Evolutionary conservation across 2,888 invertebrate genomes (phyloP).

Genomic region (Drosophila acutilabella): DNA sequence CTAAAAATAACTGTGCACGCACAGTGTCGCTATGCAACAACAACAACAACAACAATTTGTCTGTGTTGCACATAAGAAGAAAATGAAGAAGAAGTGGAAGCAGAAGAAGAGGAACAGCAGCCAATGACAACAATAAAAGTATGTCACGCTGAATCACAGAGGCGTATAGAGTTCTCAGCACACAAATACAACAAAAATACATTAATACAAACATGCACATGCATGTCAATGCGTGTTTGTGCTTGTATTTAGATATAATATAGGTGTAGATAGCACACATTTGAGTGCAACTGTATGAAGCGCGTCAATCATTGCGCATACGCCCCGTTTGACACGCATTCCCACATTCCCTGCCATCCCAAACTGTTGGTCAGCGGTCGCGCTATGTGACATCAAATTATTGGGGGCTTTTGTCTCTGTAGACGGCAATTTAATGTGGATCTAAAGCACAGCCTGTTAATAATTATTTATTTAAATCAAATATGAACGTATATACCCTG

Average conservation of each 20-base stretch:
- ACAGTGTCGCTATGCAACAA: constrained; percentile 55
- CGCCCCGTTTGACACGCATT: constrained; percentile 33
- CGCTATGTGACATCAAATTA: too few relatives aligned
- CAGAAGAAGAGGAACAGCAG: constrained; percentile 26
- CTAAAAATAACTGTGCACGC: constrained; percentile 71
- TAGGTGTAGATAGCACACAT: constrained; percentile 15
- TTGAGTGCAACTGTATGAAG: constrained; percentile 18
- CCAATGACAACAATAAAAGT: constrained; percentile 73
- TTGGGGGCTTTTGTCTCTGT: too few relatives aligned
- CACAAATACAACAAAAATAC: neutral
- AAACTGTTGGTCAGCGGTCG: neutral
- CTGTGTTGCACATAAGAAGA: constrained; percentile 44
- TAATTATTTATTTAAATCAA: too few relatives aligned
- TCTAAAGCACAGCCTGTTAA: too few relatives aligned
- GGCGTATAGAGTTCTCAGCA: constrained; percentile 54
- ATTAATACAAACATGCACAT: neutral
- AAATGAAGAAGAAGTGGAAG: neutral
- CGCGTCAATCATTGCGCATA: constrained; percentile 35
- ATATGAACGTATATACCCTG: too few relatives aligned
- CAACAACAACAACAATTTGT: constrained; percentile 33
- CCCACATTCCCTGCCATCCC: constrained; percentile 2
- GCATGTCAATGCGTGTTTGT: neutral
- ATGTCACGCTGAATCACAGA: constrained; percentile 74
- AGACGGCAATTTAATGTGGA: too few relatives aligned
- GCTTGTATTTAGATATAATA: neutral